Base-by-base conservation (phyloP, 30 jellyfish, hydroid and myxozoan species). In the Aurelia aurita complex sp. Pacific region DNA sequence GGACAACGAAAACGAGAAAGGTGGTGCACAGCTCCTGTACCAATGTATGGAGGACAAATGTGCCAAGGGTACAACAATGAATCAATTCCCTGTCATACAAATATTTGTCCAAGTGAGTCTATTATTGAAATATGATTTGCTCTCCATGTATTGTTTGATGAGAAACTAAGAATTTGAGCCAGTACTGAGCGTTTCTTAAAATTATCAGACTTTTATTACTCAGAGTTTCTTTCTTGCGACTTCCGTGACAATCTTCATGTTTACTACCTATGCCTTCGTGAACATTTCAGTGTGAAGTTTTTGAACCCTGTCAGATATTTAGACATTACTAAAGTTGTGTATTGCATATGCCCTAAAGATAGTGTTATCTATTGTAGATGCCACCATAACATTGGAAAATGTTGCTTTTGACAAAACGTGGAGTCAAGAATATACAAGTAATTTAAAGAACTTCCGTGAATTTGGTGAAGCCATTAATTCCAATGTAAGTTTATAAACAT, bases 21-120 rank as follows among this genome's bases (percentile, higher is more conserved):
- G 23, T 69, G 85, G 80, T 83, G 92, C 69, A 50, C 10, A 1
- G 59, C 55, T 33, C 92, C 92, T 2, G 35, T 83, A 11, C 92
- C 92, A 68, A 71, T n/a, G 74, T 67, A 86, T 53, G 85, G 85
- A 29, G 95, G 95, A 19, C 67, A 64, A 19, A 43, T 9, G 35
- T 86, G 95, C 77, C 51, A 10, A n/a, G 92, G 86, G 18, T 10
- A 54, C 51, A 61, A 73, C 64, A 71, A 61, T 43, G 76, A 83
- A 67, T 51, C 92, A 5, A 38, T 53, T 14, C 51, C 64, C 23
- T 83, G 92, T 74, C 73, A 83, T 57, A 71, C 79, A 59, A 46
- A 51, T 35, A 12, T 34, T 14, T 83, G 92, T 34, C 92, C 92
- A 70, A 59, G 90, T 81, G 53, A 51, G 23, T 73, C 7, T 5